Evolutionary conservation across 2,113 vertebrate genomes (phyloP), one percentile per base, ranked within the genome.

Genomic region (Nestor notabilis): DNA sequence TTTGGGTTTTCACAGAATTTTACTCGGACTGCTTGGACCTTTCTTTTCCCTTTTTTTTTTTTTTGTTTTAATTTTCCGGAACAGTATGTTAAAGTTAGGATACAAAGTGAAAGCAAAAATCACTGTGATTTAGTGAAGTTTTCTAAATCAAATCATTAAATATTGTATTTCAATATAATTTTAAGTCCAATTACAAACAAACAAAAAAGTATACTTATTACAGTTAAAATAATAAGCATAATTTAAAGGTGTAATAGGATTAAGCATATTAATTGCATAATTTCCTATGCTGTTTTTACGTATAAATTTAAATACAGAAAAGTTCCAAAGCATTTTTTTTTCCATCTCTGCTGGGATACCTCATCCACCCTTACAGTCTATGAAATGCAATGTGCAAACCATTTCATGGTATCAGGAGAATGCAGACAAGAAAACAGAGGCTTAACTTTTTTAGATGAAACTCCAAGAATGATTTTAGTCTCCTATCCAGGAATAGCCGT

Each of bases 1-100:
- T 75, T 87, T 80, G 21, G 8, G 24, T 90, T 87, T 82, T 80
- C 76, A 70, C 8, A 50, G 11, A 27, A 21, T 84, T 94, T 90
- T 78, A 29, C 39, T 39, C 11, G 39, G 39, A 39, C 39, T 39
- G 39, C 27, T 65, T 70, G 5, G 44, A 81, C 11, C 2, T 35
- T 44, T 47, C 1, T 7, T 20, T 56, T 69, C 49, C 63, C 37
- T 29, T 16, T 20, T 39, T 39, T 39, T 39, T 39, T 39, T 39
- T 39, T 39, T 39, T 39, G n/a, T n/a, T 14, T 7, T 3, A 23
- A 4, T 3, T 92, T 2, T 2, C 5, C 8, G 5, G 50, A 58
- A 2, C 66, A 19, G 0, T 4, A n/a, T 8, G 1, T 64, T 63
- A 86, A 71, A 55, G 44, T 50, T 65, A 55, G 7, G 2, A 3